These are phyloP conservation scores for Sceloporus tristichus DNA, from an alignment of 2,113 vertebrate genomes.

Conservation along the genomic window DNA sequence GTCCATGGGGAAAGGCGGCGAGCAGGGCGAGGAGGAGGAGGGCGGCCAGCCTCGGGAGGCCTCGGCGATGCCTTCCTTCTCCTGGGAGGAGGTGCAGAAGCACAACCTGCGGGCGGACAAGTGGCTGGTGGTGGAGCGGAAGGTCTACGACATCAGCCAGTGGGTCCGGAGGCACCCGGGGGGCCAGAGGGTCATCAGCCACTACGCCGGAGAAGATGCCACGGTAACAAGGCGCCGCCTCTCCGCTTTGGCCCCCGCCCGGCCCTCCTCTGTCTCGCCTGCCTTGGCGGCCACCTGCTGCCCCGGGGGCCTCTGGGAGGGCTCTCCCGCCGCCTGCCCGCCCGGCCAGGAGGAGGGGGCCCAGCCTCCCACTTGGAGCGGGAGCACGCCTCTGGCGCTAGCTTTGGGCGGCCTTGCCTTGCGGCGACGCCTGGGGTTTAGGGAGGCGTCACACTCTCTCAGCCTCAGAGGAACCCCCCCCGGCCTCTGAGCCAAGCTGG, in stretches of 20 bases:
- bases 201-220: slow-evolving; percentile 93
- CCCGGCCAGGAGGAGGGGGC: too few relatives aligned
- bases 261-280: too few relatives aligned
- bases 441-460: too few relatives aligned
- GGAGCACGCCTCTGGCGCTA: too few relatives aligned
- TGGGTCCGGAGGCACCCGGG: slow-evolving; percentile 92
- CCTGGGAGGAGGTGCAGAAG: slow-evolving; percentile 93
- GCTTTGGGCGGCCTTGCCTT: too few relatives aligned
- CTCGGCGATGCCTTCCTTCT: slow-evolving; percentile 74
- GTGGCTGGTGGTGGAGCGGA: slow-evolving; percentile 94
- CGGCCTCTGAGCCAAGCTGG: background rate
- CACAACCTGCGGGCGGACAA: slow-evolving; percentile 87
- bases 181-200: slow-evolving; percentile 85
- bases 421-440: too few relatives aligned
- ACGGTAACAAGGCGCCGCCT: slow-evolving; percentile 80
- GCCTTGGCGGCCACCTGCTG: background rate
- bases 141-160: slow-evolving; percentile 91
- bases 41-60: slow-evolving; percentile 36
- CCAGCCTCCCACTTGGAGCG: too few relatives aligned
- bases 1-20: slow-evolving; percentile 78
- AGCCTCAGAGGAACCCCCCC: too few relatives aligned
- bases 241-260: too few relatives aligned
- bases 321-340: too few relatives aligned
- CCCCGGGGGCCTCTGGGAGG: too few relatives aligned
- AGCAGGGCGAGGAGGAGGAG: slow-evolving; percentile 72